A percentile compares a stretch with the other conserved stretches of the same genome.
Evolutionary conservation across 1,140 invertebrate species (phyloP).

Genomic region (Parasteatoda tepidariorum): DNA sequence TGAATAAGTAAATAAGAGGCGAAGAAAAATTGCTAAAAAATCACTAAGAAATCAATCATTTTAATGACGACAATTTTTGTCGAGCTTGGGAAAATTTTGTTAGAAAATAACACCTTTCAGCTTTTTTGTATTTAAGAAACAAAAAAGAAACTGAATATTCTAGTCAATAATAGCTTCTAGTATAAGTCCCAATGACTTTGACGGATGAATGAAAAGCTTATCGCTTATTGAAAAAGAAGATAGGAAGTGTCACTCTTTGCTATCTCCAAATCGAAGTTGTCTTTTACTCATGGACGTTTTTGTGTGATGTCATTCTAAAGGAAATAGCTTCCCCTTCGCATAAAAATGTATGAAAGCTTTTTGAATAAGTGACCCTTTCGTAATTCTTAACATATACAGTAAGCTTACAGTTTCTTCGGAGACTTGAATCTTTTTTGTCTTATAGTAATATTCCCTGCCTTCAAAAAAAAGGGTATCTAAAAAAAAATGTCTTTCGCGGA

Average conservation of each 20-base stretch:
- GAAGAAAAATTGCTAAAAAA: not conserved
- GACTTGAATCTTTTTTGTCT: too few relatives aligned
- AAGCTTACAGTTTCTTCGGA: not conserved
- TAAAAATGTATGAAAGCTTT: not conserved
- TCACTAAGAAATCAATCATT: not conserved
- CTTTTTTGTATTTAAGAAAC: not conserved
- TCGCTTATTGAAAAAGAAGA: conserved; percentile 51
- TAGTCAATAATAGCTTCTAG: not conserved
- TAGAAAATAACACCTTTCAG: not conserved
- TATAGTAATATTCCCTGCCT: too few relatives aligned
- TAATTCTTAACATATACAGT: not conserved
- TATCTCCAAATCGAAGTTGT: conserved; percentile 39
- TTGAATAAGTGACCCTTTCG: not conserved
- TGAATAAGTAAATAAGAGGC: too few relatives aligned
- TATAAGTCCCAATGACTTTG: conserved; percentile 14
- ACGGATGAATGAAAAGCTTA: conserved; percentile 20
- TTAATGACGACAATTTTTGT: not conserved
- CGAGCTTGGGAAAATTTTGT: not conserved
- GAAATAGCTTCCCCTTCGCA: conserved; percentile 23
- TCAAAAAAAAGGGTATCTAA: too few relatives aligned
- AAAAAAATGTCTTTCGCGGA: not conserved
- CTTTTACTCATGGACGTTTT: conserved; percentile 36
- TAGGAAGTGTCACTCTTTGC: conserved; percentile 40
- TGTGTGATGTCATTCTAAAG: conserved; percentile 27
- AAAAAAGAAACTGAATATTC: not conserved